Evolutionary conservation across 2,888 invertebrate species (phyloP).

Genomic region (Zele albiditarsus): DNA sequence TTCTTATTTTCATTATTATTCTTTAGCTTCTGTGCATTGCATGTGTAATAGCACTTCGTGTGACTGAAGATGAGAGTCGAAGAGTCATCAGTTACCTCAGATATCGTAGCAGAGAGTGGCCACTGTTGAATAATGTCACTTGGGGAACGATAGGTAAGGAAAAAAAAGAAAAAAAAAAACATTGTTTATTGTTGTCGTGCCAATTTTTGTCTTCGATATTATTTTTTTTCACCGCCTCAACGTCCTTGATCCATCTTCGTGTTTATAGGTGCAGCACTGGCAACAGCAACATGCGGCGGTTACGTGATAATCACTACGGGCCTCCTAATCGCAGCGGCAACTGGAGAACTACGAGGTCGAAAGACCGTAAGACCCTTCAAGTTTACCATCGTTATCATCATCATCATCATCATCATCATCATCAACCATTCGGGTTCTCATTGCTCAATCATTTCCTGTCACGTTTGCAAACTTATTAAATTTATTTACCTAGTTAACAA

Average conservation of each 20-base stretch:
- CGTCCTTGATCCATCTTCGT: constrained; percentile 44
- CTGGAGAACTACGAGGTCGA: constrained; percentile 79
- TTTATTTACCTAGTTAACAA: neutral
- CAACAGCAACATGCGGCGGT: constrained; percentile 73
- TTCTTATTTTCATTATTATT: constrained; percentile 33
- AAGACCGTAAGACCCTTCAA: constrained; percentile 71
- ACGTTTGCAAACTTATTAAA: neutral
- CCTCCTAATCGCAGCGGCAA: constrained; percentile 78
- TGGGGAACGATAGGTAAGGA: constrained; percentile 80
- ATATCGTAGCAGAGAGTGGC: constrained; percentile 84
- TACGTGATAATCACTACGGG: constrained; percentile 83
- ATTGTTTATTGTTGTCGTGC: neutral
- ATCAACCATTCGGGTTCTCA: neutral
- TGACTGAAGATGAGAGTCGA: constrained; percentile 83
- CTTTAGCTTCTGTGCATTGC: constrained; percentile 80
- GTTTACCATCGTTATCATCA: constrained; percentile 15
- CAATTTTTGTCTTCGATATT: neutral
- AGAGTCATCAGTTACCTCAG: constrained; percentile 80
- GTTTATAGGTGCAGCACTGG: constrained; percentile 68
- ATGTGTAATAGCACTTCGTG: constrained; percentile 80
- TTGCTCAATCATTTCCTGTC: constrained; percentile 1
- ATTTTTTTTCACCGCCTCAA: constrained; percentile 33
- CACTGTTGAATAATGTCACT: constrained; percentile 82
- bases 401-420: neutral
- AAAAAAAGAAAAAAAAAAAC: constrained; percentile 10